Base-by-base conservation (phyloP, 2,113 vertebrate species). In the Gavia stellata region DNA sequence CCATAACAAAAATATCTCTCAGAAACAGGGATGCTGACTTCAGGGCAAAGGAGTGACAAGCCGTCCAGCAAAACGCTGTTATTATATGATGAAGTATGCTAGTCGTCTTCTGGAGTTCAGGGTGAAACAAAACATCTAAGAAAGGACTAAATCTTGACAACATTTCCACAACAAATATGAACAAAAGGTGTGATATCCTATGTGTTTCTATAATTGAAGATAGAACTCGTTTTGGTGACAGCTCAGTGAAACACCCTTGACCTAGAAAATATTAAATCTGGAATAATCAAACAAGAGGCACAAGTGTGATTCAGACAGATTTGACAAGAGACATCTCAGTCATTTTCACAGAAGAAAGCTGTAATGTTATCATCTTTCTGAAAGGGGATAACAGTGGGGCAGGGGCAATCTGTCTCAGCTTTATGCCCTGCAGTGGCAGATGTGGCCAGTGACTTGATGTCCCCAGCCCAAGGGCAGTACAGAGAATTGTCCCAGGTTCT, bases 161-260 rank as follows among this genome's bases (percentile, higher is more conserved):
- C 34, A n/a, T 87, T 56, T 92, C 92, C 72, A 71, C 8, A 8
- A 36, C 77, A 83, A 96, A 55, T 94, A 96, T 89, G 96, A 97
- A 92, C 42, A 82, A 82, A 94, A 98, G 58, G 65, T 97, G 88
- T 94, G 94, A 96, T 96, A 94, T 86, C 96, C 93, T 90, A 38
- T 75, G 86, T 89, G 91, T 89, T 88, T 74, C 89, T 87, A 14
- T 95, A 97, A 95, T 95, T 97, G 90, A 95, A 93, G 93, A 93
- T 82, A 94, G 63, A 96, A 61, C 94, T 98, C 68, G 80, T 90
- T 95, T 86, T 92, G 58, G 52, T 95, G 81, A 62, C 50, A 96
- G 26, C 89, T 94, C 75, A 71, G 79, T 55, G 58, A 81, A 66
- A 74, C 72, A 97, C 70, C 50, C 87, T 86, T 93, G 92, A 94